phyloP scores from a whole-genome alignment of 37 sponge, comb jelly and placozoan genomes.

The Trichoplax adhaerens region DNA sequence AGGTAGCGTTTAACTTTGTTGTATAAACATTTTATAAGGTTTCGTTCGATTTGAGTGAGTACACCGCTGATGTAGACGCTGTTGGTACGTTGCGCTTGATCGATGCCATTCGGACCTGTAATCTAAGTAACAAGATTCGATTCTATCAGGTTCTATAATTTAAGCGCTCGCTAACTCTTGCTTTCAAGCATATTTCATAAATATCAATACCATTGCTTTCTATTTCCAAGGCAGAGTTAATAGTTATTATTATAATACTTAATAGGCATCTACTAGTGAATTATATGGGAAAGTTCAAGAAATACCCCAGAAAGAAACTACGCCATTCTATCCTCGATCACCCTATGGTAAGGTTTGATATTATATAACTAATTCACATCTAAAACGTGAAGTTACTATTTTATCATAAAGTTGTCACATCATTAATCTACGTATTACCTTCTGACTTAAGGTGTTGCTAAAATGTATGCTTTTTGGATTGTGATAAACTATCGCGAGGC shows the following conservation, averaged over 20 bases:
- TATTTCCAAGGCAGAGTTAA: no score
- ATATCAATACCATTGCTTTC: no score
- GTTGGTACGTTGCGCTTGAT: conserved; percentile 67
- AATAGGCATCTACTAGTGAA: conserved; percentile 79
- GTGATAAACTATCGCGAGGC: conserved; percentile 82
- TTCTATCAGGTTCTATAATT: conserved; percentile 49
- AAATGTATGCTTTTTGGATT: conserved; percentile 84
- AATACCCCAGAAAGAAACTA: conserved; percentile 81
- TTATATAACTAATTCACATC: not conserved
- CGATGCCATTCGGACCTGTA: conserved; percentile 70
- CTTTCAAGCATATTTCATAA: not conserved
- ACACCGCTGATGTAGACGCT: conserved; percentile 80
- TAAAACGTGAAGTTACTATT: conserved; percentile 1
- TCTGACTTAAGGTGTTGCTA: conserved; percentile 45
- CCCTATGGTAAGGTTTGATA: conserved; percentile 41
- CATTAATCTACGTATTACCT: not conserved
- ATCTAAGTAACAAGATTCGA: conserved; percentile 28
- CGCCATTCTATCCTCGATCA: conserved; percentile 86
- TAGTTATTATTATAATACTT: not conserved
- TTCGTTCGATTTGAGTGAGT: conserved; percentile 82
- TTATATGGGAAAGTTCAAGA: conserved; percentile 83
- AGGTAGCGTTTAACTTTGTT: not conserved
- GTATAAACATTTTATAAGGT: conserved; percentile 15
- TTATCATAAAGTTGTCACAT: conserved; percentile 2
- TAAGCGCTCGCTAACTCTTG: not conserved